Base-by-base conservation (phyloP, 2,113 vertebrate genomes). In the Miniopterus natalensis region DNA sequence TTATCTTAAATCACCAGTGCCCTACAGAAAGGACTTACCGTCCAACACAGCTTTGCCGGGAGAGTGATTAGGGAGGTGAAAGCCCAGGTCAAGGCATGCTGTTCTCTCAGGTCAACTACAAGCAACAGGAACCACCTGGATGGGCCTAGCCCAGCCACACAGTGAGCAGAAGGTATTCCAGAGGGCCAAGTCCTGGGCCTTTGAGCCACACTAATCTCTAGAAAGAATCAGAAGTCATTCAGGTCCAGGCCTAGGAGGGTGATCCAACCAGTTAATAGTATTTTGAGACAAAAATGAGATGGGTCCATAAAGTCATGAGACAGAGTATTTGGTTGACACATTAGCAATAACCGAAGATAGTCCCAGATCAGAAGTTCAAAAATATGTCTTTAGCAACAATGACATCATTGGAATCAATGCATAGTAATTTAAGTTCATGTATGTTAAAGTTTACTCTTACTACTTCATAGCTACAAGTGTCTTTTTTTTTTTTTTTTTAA, bases 261-360 rank as follows among this genome's bases (percentile, higher is more conserved):
- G 80, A 87, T 49, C 25, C 18, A 74, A 21, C 10, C 36, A 85
- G 53, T 53, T 61, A 45, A 51, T 63, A 63, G 36, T 40, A 77
- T 94, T 78, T 77, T 88, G 53, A 96, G 36, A 63, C 75, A 61
- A 40, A 86, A 84, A 92, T 78, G 75, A 95, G 29, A 95, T 23
- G 8, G 45, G 70, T 13, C 45, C 20, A 7, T 75, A 4, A 65
- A 94, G 2, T 88, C 47, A 59, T 42, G 53, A 90, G 65, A 36
- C 65, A 40, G 55, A 20, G 13, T 17, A 90, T 89, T 86, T 66
- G 80, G 23, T 65, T 80, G 53, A 70, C 20, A 53, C 1, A 2
- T 57, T 57, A n/a, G 23, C 49, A 74, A 17, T 84, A 90, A 88
- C 3, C 36, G 51, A 89, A 90, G 66, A 40, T 25, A 57, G 73